A percentile compares a stretch with the other conserved stretches of the same genome.
Conservation (phyloP, 2,113 vertebrate genomes). For the Cottus gobio region DNA sequence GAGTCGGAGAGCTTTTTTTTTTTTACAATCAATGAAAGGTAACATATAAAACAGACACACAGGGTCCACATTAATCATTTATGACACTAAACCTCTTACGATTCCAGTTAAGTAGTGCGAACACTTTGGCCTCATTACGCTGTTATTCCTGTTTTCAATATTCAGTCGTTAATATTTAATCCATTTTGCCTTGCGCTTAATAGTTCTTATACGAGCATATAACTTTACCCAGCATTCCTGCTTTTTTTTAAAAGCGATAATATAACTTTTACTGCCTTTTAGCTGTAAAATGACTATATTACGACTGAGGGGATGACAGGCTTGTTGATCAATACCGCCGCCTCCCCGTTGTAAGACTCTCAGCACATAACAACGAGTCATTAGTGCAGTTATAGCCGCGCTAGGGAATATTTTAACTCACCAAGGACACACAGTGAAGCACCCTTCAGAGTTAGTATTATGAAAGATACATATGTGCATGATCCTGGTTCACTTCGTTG, state of each 20-base stretch:
- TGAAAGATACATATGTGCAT: neutral
- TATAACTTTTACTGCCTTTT: slow-evolving; percentile 37
- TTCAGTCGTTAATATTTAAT: slow-evolving; percentile 35
- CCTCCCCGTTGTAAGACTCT: slow-evolving; percentile 29
- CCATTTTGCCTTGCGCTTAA: neutral
- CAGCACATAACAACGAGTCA: slow-evolving; percentile 10
- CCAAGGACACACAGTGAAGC: slow-evolving; percentile 26
- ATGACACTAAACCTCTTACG: slow-evolving; percentile 17
- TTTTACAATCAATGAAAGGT: slow-evolving; percentile 4
- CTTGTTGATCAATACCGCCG: slow-evolving; percentile 47
- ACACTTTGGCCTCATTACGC: slow-evolving; percentile 29
- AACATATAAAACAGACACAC: neutral
- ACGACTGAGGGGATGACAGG: slow-evolving; percentile 14
- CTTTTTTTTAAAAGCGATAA: slow-evolving; percentile 25
- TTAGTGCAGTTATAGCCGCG: slow-evolving; percentile 27
- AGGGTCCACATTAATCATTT: slow-evolving; percentile 29
- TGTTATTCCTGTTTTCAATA: slow-evolving; percentile 28
- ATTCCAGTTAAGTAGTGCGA: slow-evolving; percentile 21
- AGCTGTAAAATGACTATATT: slow-evolving; percentile 26
- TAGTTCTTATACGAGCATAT: slow-evolving; percentile 7
- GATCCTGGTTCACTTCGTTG: slow-evolving; percentile 5
- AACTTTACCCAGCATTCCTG: slow-evolving; percentile 3
- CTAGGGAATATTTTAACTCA: slow-evolving; percentile 29
- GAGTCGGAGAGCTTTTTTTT: neutral
- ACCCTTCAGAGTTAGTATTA: neutral